Evolutionary conservation across 2,113 vertebrate genomes (phyloP).

Genomic region (Tamias sibiricus): DNA sequence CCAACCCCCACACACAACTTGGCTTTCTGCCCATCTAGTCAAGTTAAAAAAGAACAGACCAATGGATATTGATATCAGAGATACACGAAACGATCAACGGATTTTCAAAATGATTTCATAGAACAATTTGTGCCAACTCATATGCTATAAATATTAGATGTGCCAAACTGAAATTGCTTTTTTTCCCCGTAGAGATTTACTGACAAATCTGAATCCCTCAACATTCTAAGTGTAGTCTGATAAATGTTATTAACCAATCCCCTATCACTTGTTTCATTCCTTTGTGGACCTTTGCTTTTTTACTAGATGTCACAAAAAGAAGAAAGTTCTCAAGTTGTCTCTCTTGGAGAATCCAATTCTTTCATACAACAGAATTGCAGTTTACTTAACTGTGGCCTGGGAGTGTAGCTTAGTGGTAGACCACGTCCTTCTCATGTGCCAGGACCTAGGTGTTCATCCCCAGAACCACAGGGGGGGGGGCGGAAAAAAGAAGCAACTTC

Average conservation of each 20-base stretch:
- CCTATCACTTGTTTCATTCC: background rate
- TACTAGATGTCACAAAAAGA: background rate
- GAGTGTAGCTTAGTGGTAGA: background rate
- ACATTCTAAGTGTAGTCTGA: conserved; percentile 48
- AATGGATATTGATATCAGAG: conserved; percentile 34
- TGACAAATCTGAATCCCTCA: conserved; percentile 46
- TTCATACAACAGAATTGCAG: background rate
- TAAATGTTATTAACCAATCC: conserved; percentile 20
- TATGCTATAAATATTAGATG: conserved; percentile 72
- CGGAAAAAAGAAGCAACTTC: background rate
- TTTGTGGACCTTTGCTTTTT: background rate
- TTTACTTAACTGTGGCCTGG: background rate
- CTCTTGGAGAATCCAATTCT: background rate
- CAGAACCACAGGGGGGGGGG: background rate
- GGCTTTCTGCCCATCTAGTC: background rate
- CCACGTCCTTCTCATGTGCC: rapidly evolving
- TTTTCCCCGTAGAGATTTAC: conserved; percentile 56
- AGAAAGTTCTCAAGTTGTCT: background rate
- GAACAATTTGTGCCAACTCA: conserved; percentile 54
- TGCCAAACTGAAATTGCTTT: conserved; percentile 55
- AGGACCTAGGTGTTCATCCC: background rate
- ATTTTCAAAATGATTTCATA: conserved; percentile 54
- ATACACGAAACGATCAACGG: conserved; percentile 56
- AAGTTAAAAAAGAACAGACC: conserved; percentile 12
- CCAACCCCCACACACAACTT: background rate